These are phyloP conservation scores for Cataglyphis hispanica DNA, from an alignment of 1,140 invertebrate genomes.

Conservation along the genomic window DNA sequence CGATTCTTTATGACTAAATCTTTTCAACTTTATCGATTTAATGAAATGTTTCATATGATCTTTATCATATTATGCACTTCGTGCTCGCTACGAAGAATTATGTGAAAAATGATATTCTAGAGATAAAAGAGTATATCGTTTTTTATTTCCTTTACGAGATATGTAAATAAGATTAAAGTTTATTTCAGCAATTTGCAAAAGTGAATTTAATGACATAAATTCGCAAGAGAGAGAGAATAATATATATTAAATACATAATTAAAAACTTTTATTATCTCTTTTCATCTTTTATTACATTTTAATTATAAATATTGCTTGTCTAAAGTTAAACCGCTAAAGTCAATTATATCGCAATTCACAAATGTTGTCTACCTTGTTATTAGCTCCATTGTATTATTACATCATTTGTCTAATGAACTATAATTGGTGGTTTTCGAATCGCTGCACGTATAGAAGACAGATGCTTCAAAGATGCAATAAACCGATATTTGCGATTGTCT, in stretches of 20 bases:
- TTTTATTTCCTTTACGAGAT: slow-evolving; percentile 3
- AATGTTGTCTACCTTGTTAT: slow-evolving; percentile 7
- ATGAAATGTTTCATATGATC: background rate
- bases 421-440: slow-evolving; percentile 27
- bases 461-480: slow-evolving; percentile 36
- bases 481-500: background rate
- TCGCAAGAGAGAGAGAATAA: background rate
- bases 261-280: background rate
- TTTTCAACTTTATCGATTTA: background rate
- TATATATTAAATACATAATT: too few relatives aligned
- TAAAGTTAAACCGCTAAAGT: background rate
- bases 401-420: slow-evolving; percentile 10
- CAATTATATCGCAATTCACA: background rate
- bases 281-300: too few relatives aligned
- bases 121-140: background rate
- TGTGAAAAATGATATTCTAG: background rate
- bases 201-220: background rate
- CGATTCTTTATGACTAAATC: background rate
- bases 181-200: slow-evolving; percentile 4
- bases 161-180: slow-evolving; percentile 9
- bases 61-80: background rate
- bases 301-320: background rate
- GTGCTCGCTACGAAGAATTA: background rate
- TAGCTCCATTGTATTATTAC: slow-evolving; percentile 4
- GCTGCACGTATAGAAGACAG: slow-evolving; percentile 9